These are phyloP conservation scores for Capreolus pygargus DNA, from an alignment of 2,113 vertebrate species.

Conservation along the genomic window DNA sequence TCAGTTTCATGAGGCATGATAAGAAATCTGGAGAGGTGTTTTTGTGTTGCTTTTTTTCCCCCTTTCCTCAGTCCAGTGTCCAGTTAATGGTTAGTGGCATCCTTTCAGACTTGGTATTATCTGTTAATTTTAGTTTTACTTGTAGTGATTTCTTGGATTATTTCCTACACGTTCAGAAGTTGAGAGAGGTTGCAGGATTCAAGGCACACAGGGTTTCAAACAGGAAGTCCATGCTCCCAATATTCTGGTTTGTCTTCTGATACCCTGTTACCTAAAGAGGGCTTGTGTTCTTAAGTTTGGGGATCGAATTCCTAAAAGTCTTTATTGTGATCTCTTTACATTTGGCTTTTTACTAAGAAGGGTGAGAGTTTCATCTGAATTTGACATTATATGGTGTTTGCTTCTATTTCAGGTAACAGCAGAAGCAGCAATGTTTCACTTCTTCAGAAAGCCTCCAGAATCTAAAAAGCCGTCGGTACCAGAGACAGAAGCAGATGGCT, in stretches of 20 bases:
- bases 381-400: neutral
- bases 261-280: neutral
- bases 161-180: conserved; percentile 1
- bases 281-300: neutral
- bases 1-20: neutral
- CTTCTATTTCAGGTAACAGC: conserved; percentile 63
- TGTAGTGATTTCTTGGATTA: neutral
- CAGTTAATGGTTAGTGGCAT: neutral
- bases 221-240: neutral
- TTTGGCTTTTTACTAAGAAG: neutral
- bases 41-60: neutral
- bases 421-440: conserved; percentile 86
- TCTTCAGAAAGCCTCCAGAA: conserved; percentile 90
- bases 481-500: conserved; percentile 92
- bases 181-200: neutral
- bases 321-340: neutral
- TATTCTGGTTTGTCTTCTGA: neutral
- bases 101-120: neutral
- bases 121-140: neutral
- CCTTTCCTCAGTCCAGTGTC: neutral
- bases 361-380: neutral
- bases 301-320: neutral
- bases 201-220: neutral
- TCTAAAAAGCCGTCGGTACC: conserved; percentile 83
- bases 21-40: neutral